Base-by-base conservation (phyloP, 1,140 invertebrate species). In the Lepidurus apus region DNA sequence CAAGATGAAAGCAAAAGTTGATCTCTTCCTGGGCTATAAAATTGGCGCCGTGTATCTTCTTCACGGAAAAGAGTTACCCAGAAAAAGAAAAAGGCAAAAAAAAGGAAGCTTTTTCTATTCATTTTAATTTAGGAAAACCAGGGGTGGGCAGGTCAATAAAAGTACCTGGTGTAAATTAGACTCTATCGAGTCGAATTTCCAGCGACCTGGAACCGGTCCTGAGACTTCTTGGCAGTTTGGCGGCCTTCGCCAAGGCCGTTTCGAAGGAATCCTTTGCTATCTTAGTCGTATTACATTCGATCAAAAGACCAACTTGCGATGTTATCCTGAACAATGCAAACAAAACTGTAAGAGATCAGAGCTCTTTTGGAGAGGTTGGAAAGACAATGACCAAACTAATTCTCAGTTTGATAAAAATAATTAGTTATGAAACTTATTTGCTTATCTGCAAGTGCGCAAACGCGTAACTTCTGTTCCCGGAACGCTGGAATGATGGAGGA, bases 111-210 rank as follows among this genome's bases (percentile, higher is more conserved):
- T 65, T 65, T 65, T 65, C 17, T 65, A 11, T 65, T 65, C 53
- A 21, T 65, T 65, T 65, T 65, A 65, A 65, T 65, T 65, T 65
- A 65, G 21, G 53, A 65, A 65, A n/a, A n/a, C 53, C 21, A n/a
- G 53, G 53, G 53, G 53, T 65, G 53, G 53, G 53, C 17, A 65
- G 53, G 53, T 65, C 53, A 65, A 65, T 65, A 65, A 65, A 65
- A 65, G 53, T 65, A 17, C 53, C 53, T 65, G 53, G 9, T 65
- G 53, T 65, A 65, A 65, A 65, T 65, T 65, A 65, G 53, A 65
- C 53, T 65, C 53, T 65, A 4, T 65, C 53, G 53, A 65, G 53
- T 65, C 53, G 53, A 65, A 65, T 65, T 65, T 65, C 53, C 53
- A 65, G 17, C 53, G 53, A 65, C 53, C 53, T 65, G 53, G 53